Evolutionary conservation across 1,140 invertebrate genomes (phyloP), one percentile per base, ranked within the genome.

Genomic region (Proales similis): DNA sequence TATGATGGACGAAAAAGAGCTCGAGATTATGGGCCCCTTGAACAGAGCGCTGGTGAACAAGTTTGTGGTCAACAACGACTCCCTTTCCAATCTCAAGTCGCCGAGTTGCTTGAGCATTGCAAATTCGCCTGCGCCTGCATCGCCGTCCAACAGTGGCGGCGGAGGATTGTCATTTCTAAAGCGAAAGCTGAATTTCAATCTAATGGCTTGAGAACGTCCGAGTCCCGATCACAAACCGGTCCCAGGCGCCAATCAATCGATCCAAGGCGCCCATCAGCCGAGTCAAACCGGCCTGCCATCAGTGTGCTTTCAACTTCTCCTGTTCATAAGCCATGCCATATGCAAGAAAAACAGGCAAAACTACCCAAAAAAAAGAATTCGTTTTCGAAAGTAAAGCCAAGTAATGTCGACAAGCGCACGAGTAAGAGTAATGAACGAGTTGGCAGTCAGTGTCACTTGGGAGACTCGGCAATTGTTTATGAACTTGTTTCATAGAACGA

Each of bases 101-200:
- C 17, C 33, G 27, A 57, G 20, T 42, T 42, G 36, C 51, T n/a
- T n/a, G 20, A 57, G n/a, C 33, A 57, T 57, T 14, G 36, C 39
- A 26, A 39, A 42, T 42, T 7, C 33, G 9, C 39, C 9, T 42
- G 24, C 20, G 11, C 19, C 51, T 3, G 39, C 51, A 14, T 42
- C 51, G 22, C 30, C 36, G 20, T n/a, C n/a, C n/a, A n/a, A n/a
- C n/a, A 57, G 36, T 36, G 14, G 33, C 33, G 14, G 33, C 14
- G n/a, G 43, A 42, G 51, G 51, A 29, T 57, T 57, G 29, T 57
- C 51, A 26, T 57, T 57, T 42, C 45, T 57, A 42, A 57, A 42
- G 32, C 39, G 45, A 57, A 57, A 57, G 30, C 22, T 57, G 30
- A 57, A 57, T 42, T 57, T 57, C 20, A 57, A 57, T 26, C 22